phyloP scores from a whole-genome alignment of 2,113 vertebrate genomes.

The Dromiciops gliroides region DNA sequence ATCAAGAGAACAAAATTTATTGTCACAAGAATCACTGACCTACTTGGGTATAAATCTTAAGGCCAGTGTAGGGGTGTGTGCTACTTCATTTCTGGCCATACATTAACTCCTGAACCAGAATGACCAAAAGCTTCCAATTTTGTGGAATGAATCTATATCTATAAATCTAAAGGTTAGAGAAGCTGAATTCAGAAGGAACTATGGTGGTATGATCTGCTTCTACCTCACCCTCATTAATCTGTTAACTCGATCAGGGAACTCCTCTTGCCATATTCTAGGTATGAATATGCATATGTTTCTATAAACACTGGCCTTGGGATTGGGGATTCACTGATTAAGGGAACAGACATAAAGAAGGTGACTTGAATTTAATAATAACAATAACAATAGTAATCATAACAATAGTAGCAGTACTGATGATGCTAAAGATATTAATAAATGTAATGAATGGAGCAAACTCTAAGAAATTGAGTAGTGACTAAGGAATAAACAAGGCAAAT shows the following conservation, averaged over 20 bases:
- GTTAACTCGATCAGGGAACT: not conserved
- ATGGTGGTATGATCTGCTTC: not conserved
- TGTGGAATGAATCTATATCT: not conserved
- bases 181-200: not conserved
- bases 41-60: not conserved
- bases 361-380: not conserved
- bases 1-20: not conserved
- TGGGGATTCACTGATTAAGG: not conserved
- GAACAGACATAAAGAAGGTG: not conserved
- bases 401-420: too few species aligned
- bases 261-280: not conserved
- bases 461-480: not conserved
- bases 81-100: not conserved
- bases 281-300: not conserved
- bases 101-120: not conserved
- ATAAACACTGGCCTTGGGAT: not conserved
- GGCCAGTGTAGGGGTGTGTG: not conserved
- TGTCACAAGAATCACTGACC: not conserved
- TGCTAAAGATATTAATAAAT: not conserved
- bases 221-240: not conserved
- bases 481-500: not conserved
- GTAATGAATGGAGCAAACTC: not conserved
- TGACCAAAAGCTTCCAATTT: not conserved
- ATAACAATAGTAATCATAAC: not conserved
- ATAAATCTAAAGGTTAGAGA: not conserved